Conservation (phyloP, 2,888 invertebrate species). For the Lacanobia wlatinum region DNA sequence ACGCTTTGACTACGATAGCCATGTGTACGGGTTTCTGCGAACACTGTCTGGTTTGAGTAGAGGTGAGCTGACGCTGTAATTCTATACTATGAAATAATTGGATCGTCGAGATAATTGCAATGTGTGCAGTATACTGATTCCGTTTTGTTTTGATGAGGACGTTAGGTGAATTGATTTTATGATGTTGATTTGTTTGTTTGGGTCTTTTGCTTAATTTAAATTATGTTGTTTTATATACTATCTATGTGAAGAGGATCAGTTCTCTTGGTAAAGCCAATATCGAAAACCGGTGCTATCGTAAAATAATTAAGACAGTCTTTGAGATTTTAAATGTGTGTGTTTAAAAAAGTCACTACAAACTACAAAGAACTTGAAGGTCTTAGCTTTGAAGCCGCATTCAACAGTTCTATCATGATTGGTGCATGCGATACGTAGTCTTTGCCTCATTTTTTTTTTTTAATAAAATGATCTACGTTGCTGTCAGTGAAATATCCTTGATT, state of each 20-base stretch:
- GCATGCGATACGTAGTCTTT: background rate
- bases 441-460: background rate
- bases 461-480: too few relatives aligned
- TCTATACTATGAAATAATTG: constrained; percentile 35
- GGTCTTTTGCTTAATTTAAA: background rate
- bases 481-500: constrained; percentile 9
- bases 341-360: too few relatives aligned
- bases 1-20: constrained; percentile 73
- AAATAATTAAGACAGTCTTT: too few relatives aligned
- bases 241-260: too few relatives aligned
- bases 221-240: too few relatives aligned
- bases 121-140: constrained; percentile 1
- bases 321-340: too few relatives aligned
- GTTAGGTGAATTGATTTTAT: background rate
- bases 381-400: too few relatives aligned
- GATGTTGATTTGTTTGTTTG: background rate
- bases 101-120: constrained; percentile 2
- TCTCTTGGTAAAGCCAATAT: background rate
- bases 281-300: too few relatives aligned
- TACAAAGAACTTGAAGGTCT: too few relatives aligned
- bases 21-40: constrained; percentile 36
- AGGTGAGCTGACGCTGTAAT: constrained; percentile 37
- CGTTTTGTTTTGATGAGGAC: constrained; percentile 17
- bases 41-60: constrained; percentile 23
- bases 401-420: background rate